Percentiles rank a stretch among this genome's conserved stretches.
phyloP scores from a whole-genome alignment of 2,113 vertebrate species.

The Neodontobutis hainanensis region DNA sequence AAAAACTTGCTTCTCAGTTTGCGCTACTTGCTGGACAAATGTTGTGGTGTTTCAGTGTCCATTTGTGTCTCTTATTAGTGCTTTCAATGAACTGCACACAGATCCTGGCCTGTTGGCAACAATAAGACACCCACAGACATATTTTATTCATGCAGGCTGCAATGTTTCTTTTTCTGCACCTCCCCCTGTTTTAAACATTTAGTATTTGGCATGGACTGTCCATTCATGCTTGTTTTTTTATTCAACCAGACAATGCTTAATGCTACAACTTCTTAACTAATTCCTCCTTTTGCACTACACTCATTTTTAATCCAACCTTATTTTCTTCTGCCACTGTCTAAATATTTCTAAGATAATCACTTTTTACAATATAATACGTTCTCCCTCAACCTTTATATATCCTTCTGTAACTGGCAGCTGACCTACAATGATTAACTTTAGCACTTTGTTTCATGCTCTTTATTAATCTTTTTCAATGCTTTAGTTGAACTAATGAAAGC shows the following conservation, averaged over 20 bases:
- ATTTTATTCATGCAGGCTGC: conserved; percentile 61
- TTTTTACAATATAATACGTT: too few relatives aligned
- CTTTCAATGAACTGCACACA: conserved; percentile 36
- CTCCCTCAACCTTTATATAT: too few relatives aligned
- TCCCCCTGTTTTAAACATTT: conserved; percentile 54
- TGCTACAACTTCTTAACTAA: neutral
- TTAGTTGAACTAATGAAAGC: too few relatives aligned
- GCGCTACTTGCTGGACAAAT: neutral
- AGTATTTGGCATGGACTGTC: conserved; percentile 21
- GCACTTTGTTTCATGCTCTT: too few relatives aligned
- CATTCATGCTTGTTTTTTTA: conserved; percentile 17
- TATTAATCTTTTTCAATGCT: too few relatives aligned
- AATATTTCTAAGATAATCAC: conserved; percentile 2
- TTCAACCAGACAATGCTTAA: conserved; percentile 25
- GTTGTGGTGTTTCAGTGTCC: neutral
- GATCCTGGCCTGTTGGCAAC: conserved; percentile 54
- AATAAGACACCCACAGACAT: conserved; percentile 20
- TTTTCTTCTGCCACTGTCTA: neutral
- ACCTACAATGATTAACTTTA: too few relatives aligned
- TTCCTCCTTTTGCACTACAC: neutral
- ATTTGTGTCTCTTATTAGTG: conserved; percentile 35
- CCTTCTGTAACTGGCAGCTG: too few relatives aligned
- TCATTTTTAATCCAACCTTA: neutral
- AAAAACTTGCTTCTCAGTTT: too few relatives aligned
- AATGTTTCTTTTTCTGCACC: conserved; percentile 32